Base-by-base conservation (phyloP, 1,140 invertebrate genomes). In the Harpegnathos saltator region DNA sequence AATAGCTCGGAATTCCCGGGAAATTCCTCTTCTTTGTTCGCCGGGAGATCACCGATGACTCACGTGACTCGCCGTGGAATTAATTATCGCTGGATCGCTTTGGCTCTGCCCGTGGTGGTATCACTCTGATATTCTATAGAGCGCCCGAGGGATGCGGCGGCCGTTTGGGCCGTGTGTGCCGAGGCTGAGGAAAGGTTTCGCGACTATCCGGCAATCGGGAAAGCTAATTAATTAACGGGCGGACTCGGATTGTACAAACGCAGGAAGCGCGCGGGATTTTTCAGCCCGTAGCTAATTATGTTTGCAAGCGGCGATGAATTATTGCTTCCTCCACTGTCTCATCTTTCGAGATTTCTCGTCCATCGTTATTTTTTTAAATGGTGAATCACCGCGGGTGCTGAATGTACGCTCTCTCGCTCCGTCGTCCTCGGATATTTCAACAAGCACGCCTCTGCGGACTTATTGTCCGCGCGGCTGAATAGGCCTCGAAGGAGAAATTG, bases 381-480 rank as follows among this genome's bases (percentile, higher is more conserved):
- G 1, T 1, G 14, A 63, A 63, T 63, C 19, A 56, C 24, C 38
- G 22, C 63, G 44, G 14, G 5, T n/a, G n/a, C n/a, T n/a, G n/a
- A n/a, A n/a, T 14, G 29, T 22, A 14, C 69, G 26, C 58, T 58
- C 22, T 71, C n/a, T 50, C 24, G 54, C 62, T 54, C 62, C 29
- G 38, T n/a, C n/a, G n/a, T 63, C 59, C 29, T 59, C 14, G 38
- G 7, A 33, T 19, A 19, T 77, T 33, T 77, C 59, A 11, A 11
- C 4, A 15, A 15, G 14, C 56, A 26, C 56, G 24, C 17, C 12
- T 17, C 17, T 9, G n/a, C 59, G 59, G 15, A 33, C 29, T 33
- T 17, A 69, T 80, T 80, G 65, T 80, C 44, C 74, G 19, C 12
- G 33, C 65, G 24, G 48, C 7, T 69, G 75, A 80, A 80, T 80